phyloP scores from a whole-genome alignment of 2,797 vertebrate species.

The Psittacula derbiana region DNA sequence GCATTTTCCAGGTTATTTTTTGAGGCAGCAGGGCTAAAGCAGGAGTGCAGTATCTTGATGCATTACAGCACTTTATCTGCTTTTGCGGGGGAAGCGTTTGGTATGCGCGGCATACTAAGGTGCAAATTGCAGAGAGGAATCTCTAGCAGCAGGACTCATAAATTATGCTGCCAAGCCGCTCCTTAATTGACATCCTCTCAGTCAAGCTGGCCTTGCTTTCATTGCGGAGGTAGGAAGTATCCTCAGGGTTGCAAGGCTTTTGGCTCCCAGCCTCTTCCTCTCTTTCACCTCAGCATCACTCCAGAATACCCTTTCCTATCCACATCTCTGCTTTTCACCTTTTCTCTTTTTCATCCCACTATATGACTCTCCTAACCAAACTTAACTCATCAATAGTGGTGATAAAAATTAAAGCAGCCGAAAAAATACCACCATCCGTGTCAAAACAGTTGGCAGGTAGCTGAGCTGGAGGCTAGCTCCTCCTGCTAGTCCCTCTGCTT shows the following conservation, averaged over 20 bases:
- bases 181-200: background rate
- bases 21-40: background rate
- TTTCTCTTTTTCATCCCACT: background rate
- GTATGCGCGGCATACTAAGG: background rate
- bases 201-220: background rate
- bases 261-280: background rate
- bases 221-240: background rate
- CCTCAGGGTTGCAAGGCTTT: background rate
- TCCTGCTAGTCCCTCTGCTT: background rate
- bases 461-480: background rate
- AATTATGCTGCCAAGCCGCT: background rate
- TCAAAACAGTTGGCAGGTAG: background rate
- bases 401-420: background rate
- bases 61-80: background rate
- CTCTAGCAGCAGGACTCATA: background rate
- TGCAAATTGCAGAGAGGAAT: background rate
- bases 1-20: background rate
- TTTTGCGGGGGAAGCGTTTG: background rate
- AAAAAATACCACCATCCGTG: background rate
- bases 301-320: background rate
- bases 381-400: background rate
- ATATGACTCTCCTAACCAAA: background rate
- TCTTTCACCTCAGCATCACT: background rate
- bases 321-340: background rate
- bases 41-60: background rate